Percentiles rank a stretch among this genome's conserved stretches.
These are phyloP conservation scores for Cydia amplana DNA, from an alignment of 1,140 invertebrate species.

Conservation along the genomic window DNA sequence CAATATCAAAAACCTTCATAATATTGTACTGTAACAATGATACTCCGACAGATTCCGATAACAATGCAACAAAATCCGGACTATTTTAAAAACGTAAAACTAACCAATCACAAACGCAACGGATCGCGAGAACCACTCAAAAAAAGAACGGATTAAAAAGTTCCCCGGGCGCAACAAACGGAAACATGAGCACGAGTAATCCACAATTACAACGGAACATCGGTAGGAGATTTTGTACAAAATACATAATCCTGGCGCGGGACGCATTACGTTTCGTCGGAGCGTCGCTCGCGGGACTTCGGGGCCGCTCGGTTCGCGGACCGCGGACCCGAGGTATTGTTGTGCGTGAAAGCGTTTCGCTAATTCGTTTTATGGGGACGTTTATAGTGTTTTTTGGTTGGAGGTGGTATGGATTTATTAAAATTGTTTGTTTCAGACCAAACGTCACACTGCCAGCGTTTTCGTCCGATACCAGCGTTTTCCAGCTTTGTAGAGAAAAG, in stretches of 20 bases:
- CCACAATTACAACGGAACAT: slow-evolving; percentile 67
- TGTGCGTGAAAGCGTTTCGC: slow-evolving; percentile 15
- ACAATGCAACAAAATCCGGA: background rate
- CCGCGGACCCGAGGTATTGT: slow-evolving; percentile 41
- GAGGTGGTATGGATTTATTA: background rate
- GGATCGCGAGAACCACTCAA: slow-evolving; percentile 18
- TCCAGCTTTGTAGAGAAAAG: too few species aligned
- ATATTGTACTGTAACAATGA: background rate
- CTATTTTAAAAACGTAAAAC: slow-evolving; percentile 34
- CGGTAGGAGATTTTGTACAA: slow-evolving; percentile 62
- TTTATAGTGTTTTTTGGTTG: slow-evolving; percentile 2
- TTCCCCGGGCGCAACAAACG: slow-evolving; percentile 50
- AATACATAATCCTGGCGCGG: slow-evolving; percentile 57
- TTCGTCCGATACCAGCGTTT: too few species aligned
- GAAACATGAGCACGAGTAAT: slow-evolving; percentile 57
- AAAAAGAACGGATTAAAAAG: slow-evolving; percentile 50
- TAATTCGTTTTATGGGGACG: slow-evolving; percentile 4
- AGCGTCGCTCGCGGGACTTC: slow-evolving; percentile 52
- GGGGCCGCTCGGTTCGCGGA: slow-evolving; percentile 49
- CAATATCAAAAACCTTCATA: background rate
- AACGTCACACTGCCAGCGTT: too few species aligned
- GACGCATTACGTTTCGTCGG: slow-evolving; percentile 34
- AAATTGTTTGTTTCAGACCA: background rate
- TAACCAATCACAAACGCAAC: slow-evolving; percentile 35
- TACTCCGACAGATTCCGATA: background rate